phyloP scores from a whole-genome alignment of 1,140 invertebrate genomes.

The Lysiphlebus fabarum region DNA sequence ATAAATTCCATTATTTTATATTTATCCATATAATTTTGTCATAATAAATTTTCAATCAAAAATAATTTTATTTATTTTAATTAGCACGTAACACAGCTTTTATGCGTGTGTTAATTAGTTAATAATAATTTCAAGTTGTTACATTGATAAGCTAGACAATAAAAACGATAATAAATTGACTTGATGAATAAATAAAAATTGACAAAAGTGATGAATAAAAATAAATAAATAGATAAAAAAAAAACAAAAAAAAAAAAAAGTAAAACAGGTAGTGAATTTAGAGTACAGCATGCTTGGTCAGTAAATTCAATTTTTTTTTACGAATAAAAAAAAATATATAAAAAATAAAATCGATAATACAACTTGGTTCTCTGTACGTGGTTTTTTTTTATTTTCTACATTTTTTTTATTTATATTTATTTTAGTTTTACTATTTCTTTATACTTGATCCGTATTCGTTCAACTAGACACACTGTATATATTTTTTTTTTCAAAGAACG shows the following conservation, averaged over 20 bases:
- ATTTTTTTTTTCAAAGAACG: constrained; percentile 46
- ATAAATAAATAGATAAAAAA: background rate
- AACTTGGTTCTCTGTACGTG: constrained; percentile 23
- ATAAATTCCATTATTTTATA: too few species aligned
- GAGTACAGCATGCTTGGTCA: constrained; percentile 17
- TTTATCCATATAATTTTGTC: too few species aligned
- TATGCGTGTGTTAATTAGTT: too few species aligned
- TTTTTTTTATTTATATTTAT: constrained; percentile 12
- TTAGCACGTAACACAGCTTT: too few species aligned
- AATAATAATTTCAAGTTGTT: too few species aligned
- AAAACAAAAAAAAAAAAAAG: constrained; percentile 4
- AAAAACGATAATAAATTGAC: background rate
- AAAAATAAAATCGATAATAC: constrained; percentile 9
- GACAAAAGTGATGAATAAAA: constrained; percentile 5
- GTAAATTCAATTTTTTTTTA: constrained; percentile 27
- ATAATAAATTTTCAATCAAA: too few species aligned
- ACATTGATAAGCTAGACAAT: too few species aligned
- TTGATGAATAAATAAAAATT: background rate
- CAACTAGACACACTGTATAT: constrained; percentile 34
- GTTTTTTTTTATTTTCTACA: constrained; percentile 13
- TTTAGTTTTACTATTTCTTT: background rate
- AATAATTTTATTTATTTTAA: too few species aligned
- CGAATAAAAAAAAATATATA: constrained; percentile 21
- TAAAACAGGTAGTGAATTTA: constrained; percentile 27
- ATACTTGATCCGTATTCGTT: constrained; percentile 31